Evolutionary conservation across 2,113 vertebrate genomes (phyloP), one percentile per base, ranked within the genome.

Genomic region (Hippocampus mohnikei): DNA sequence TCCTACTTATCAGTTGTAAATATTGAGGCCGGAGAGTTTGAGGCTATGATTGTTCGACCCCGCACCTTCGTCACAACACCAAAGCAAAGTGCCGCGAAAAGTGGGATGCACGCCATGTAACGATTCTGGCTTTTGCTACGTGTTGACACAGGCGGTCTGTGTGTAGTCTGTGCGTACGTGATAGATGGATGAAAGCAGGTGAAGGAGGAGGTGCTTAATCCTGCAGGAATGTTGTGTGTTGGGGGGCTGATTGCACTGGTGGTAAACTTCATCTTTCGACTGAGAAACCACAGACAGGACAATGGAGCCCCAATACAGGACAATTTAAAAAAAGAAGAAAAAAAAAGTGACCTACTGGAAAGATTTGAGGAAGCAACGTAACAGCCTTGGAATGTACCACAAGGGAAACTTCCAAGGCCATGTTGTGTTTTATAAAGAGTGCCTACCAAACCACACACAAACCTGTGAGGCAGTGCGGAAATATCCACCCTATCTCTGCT

Each of bases 171-270:
- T 72, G 60, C 48, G 48, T 18, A 29, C 21, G 60, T 53, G 40
- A 44, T 72, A 66, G 87, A 91, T 56, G 10, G 78, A 78, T 41
- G 42, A 13, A 46, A 90, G 76, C 90, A 92, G 91, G 83, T 92
- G 91, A 88, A 18, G 37, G 71, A 68, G 42, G 72, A 40, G 3
- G 69, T 6, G 15, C 29, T 72, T 67, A 12, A 52, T 63, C 52
- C 44, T 46, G 15, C 44, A 71, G 80, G 71, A 85, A 85, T 88
- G 80, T 70, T 21, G 58, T n/a, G 3, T 67, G 40, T 42, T 70
- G 74, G 65, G 74, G 78, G 62, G 73, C 64, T 53, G 70, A 81
- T 69, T 69, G 58, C 69, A 46, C 56, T 71, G 67, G 84, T 70
- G 67, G 85, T 81, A 89, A 27, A 90, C 78, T 79, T 67, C 42